Percentiles rank a stretch among this genome's conserved stretches.
phyloP scores from a whole-genome alignment of 2,888 invertebrate genomes.

The Eupithecia exiguata region DNA sequence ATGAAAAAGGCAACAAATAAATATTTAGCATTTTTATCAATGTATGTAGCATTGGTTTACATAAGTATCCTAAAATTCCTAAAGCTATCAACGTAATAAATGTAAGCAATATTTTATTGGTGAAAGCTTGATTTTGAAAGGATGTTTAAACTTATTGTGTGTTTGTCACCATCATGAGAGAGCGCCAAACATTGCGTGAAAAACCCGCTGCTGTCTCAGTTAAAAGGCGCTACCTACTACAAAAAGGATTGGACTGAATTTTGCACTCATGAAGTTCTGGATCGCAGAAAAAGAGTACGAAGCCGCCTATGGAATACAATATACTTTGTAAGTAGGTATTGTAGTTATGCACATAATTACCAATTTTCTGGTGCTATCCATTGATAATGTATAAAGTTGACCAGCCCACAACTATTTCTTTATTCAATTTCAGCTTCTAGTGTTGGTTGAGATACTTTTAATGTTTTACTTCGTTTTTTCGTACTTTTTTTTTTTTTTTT shows the following conservation, averaged over 20 bases:
- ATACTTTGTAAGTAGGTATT: too few species aligned
- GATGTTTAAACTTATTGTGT: background rate
- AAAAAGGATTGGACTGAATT: background rate
- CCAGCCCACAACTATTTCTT: background rate
- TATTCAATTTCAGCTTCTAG: background rate
- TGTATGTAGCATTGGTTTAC: background rate
- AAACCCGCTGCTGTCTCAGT: too few species aligned
- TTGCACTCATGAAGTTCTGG: background rate
- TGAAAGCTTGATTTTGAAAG: background rate
- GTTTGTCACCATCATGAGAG: background rate
- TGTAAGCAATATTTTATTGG: background rate
- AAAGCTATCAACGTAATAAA: background rate
- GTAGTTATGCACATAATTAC: background rate
- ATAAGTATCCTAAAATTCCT: too few species aligned
- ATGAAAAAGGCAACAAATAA: background rate
- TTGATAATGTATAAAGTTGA: background rate
- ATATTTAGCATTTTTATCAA: too few species aligned
- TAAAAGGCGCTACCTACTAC: background rate
- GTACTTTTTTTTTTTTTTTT: too few species aligned
- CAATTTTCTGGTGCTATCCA: constrained; percentile 2
- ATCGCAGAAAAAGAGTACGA: background rate
- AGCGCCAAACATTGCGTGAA: background rate
- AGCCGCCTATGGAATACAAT: too few species aligned
- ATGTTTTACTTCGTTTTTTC: too few species aligned
- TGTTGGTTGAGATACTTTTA: too few species aligned